Conservation (phyloP, 2,113 vertebrate genomes). For the Planiliza haematocheilus region DNA sequence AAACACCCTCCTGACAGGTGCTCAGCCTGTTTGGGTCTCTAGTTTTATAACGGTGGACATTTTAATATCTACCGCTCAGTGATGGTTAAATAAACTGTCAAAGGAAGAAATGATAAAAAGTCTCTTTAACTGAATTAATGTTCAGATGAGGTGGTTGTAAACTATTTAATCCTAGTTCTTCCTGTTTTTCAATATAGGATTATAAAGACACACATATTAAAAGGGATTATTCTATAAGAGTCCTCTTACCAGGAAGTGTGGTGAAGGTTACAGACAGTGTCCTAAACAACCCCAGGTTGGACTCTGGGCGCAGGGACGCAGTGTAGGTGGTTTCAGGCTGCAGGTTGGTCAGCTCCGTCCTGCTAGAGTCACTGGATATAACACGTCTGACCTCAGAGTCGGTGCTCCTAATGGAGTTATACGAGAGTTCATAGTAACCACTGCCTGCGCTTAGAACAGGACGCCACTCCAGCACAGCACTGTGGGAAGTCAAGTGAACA, state of each 20-base stretch:
- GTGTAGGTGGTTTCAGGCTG: slow-evolving; percentile 85
- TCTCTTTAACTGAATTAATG: background rate
- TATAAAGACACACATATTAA: background rate
- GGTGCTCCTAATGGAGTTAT: slow-evolving; percentile 44
- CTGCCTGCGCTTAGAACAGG: slow-evolving; percentile 76
- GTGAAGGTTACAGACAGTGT: slow-evolving; percentile 83
- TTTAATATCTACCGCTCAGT: background rate
- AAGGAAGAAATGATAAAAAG: background rate
- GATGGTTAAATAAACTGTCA: background rate
- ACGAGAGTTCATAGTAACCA: slow-evolving; percentile 83
- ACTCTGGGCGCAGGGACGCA: slow-evolving; percentile 83
- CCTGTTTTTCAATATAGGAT: background rate
- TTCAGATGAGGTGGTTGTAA: background rate
- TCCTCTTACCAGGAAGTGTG: slow-evolving; percentile 83
- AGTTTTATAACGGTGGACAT: background rate
- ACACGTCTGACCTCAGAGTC: slow-evolving; percentile 37
- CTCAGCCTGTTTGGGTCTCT: background rate
- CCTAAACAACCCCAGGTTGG: slow-evolving; percentile 76
- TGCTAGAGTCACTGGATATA: slow-evolving; percentile 78
- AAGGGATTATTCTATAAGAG: too few species aligned
- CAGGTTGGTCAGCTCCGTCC: slow-evolving; percentile 77
- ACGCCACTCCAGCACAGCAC: slow-evolving; percentile 87
- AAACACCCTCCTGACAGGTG: background rate
- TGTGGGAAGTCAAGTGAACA: slow-evolving; percentile 82
- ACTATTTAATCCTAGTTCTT: background rate